phyloP scores from a whole-genome alignment of 1,140 invertebrate genomes.

The Drosophila novamexicana region DNA sequence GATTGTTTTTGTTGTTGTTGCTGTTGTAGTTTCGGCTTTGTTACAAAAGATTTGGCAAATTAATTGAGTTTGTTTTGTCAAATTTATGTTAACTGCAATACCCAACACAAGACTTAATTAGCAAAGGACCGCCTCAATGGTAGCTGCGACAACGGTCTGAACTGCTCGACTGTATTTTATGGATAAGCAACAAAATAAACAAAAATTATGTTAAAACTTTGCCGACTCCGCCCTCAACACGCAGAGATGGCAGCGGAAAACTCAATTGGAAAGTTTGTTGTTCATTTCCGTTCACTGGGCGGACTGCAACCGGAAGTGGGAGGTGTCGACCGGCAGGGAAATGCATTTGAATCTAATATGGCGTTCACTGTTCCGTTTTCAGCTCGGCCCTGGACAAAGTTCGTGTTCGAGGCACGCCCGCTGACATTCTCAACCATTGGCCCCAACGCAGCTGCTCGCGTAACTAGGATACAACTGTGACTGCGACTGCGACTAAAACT shows the following conservation, averaged over 20 bases:
- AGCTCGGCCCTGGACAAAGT: constrained; percentile 14
- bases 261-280: constrained; percentile 76
- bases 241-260: constrained; percentile 50
- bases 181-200: constrained; percentile 69
- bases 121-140: constrained; percentile 2
- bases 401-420: constrained; percentile 38
- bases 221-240: constrained; percentile 29
- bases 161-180: constrained; percentile 51
- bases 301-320: constrained; percentile 46
- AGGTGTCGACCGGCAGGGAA: constrained; percentile 70
- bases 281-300: constrained; percentile 64
- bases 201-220: constrained; percentile 74
- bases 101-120: constrained; percentile 49
- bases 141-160: constrained; percentile 18
- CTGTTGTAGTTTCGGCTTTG: constrained; percentile 27
- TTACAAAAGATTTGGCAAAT: constrained; percentile 59
- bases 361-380: constrained; percentile 68
- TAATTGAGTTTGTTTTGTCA: constrained; percentile 59
- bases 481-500: background rate
- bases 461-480: constrained; percentile 10
- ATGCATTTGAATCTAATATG: constrained; percentile 77
- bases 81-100: constrained; percentile 54
- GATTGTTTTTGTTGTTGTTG: constrained; percentile 40
- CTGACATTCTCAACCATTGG: constrained; percentile 53
- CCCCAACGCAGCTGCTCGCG: constrained; percentile 1